phyloP scores from a whole-genome alignment of 2,113 vertebrate genomes.

The Gasterosteus aculeatus region DNA sequence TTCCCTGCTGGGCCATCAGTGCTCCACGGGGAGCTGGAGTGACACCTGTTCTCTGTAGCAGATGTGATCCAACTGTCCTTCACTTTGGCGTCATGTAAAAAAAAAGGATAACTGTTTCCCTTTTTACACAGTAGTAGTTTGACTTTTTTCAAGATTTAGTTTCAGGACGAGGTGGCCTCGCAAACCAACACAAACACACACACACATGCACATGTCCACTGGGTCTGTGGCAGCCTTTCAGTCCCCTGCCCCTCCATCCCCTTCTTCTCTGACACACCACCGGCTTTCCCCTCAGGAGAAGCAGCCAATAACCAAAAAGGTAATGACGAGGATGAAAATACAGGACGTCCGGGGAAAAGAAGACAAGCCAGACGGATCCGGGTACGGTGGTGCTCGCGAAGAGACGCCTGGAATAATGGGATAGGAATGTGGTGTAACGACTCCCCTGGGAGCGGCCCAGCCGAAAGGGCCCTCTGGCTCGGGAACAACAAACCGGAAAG shows the following conservation, averaged over 20 bases:
- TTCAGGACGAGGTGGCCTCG: background rate
- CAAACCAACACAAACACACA: background rate
- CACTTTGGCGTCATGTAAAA: slow-evolving; percentile 13
- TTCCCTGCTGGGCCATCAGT: slow-evolving; percentile 50
- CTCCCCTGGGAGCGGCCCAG: slow-evolving; percentile 84
- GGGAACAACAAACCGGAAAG: slow-evolving; percentile 71
- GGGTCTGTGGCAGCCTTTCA: slow-evolving; percentile 19
- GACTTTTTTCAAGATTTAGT: slow-evolving; percentile 20
- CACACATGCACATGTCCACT: background rate
- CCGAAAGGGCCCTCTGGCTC: slow-evolving; percentile 84
- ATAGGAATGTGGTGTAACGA: slow-evolving; percentile 80
- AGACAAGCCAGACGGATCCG: slow-evolving; percentile 67
- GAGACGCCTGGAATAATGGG: slow-evolving; percentile 80
- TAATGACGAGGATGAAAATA: slow-evolving; percentile 61
- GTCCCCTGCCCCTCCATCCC: background rate
- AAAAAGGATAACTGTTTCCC: background rate
- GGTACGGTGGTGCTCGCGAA: slow-evolving; percentile 76
- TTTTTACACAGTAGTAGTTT: slow-evolving; percentile 11
- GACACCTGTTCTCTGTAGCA: slow-evolving; percentile 76
- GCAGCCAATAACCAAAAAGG: slow-evolving; percentile 55
- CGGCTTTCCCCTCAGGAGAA: slow-evolving; percentile 26
- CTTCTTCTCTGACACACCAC: slow-evolving; percentile 43
- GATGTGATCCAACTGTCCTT: slow-evolving; percentile 58
- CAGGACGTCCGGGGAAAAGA: slow-evolving; percentile 63
- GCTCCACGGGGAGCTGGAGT: slow-evolving; percentile 47